Evolutionary conservation across 2,888 invertebrate species (phyloP), one percentile per base, ranked within the genome.

Genomic region (Ashinkailepas kermadecensis): DNA sequence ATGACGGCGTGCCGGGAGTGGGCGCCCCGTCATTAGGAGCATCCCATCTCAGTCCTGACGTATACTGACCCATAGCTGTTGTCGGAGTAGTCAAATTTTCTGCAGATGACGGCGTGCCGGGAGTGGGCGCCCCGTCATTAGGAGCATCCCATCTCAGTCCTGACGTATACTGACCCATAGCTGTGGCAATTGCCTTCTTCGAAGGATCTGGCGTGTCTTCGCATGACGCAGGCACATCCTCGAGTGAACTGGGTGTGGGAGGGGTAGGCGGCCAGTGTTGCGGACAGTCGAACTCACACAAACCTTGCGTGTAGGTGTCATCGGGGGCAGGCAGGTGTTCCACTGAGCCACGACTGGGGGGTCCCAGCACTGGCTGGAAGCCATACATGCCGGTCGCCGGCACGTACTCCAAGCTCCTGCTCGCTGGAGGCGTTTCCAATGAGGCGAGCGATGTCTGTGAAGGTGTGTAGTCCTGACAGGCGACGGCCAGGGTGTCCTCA

Each of bases 331-430:
- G 70, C 70, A 70, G 3, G 67, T 67, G 39, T 15, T 70, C 70
- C 39, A 70, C 25, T 10, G 70, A 70, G 39, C 70, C 70, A 8
- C 70, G 70, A 39, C 70, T 70, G 13, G 70, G 70, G 39, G 70
- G 67, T 3, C 70, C 70, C 13, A 70, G 15, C 15, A 6, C 39
- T 7, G 67, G 70, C 70, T 70, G 70, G 67, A 67, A 70, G 70
- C 70, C 70, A 39, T 70, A 70, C 70, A 70, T 70, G 15, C 70
- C 67, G 25, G 70, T 12, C 39, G 70, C 70, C 39, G 70, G 70
- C 15, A 39, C 23, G 15, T 70, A 70, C 70, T 70, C 70, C 39
- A 39, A 15, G 39, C 70, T 70, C 15, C 25, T 13, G 15, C 25
- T 25, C 39, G 70, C 70, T 15, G 25, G 70, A 25, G 70, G 67